A percentile compares a stretch with the other conserved stretches of the same genome.
phyloP scores from a whole-genome alignment of 2,113 vertebrate genomes.

The Neofelis nebulosa region DNA sequence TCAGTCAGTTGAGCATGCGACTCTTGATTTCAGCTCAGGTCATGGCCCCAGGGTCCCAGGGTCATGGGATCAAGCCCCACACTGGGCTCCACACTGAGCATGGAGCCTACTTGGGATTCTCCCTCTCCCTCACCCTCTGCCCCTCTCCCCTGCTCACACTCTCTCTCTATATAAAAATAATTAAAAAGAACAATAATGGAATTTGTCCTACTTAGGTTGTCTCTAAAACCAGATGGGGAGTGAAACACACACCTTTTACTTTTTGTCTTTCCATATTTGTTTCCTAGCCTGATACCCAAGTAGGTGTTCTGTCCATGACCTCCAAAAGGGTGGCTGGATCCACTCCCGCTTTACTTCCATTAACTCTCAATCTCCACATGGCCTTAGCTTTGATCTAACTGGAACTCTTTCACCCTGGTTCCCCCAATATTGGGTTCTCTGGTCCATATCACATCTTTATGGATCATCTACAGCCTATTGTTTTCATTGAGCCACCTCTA shows the following conservation, averaged over 20 bases:
- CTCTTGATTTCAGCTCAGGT: too few relatives aligned
- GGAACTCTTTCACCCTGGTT: background rate
- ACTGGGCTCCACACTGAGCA: too few relatives aligned
- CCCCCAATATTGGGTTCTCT: background rate
- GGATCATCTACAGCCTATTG: background rate
- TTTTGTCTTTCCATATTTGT: background rate
- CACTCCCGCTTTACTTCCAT: background rate
- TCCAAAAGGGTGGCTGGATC: background rate
- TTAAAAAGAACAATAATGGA: background rate
- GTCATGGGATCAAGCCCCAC: too few relatives aligned
- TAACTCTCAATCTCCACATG: background rate
- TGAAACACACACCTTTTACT: background rate
- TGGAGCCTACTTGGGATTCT: too few relatives aligned
- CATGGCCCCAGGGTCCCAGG: too few relatives aligned
- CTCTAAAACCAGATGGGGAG: background rate
- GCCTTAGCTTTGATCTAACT: background rate
- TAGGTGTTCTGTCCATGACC: background rate
- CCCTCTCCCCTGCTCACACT: too few relatives aligned
- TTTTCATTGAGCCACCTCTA: background rate
- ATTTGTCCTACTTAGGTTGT: background rate
- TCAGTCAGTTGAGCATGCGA: too few relatives aligned
- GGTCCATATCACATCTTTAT: background rate
- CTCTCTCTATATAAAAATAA: too few relatives aligned
- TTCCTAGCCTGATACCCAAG: background rate
- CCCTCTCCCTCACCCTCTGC: too few relatives aligned